Evolutionary conservation across 2,797 vertebrate genomes (phyloP), one percentile per base, ranked within the genome.

Genomic region (Acipenser transmontanus): DNA sequence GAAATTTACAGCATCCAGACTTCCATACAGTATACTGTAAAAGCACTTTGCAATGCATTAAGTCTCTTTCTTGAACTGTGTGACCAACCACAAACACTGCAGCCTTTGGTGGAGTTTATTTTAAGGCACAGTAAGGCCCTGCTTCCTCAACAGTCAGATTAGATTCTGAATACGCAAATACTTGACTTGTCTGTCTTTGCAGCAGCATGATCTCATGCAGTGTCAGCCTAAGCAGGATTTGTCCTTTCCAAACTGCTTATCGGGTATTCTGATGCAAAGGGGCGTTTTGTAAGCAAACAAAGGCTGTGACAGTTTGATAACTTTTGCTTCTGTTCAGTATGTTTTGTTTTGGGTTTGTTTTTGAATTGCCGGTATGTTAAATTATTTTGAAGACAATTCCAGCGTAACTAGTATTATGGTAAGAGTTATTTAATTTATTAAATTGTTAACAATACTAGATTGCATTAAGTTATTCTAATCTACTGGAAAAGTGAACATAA

Each of bases 191-290:
- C 81, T 69, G 48, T 77, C 82, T 71, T 47, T 68, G 59, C 72
- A 71, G 71, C 71, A 70, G 17, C 47, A 48, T 87, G 88, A 89
- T 84, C 86, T 89, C 81, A 83, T 77, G 71, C 77, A 75, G 81
- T 63, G 76, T 81, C 72, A 74, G 73, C 75, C 84, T 89, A 87
- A 89, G 86, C 80, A 77, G 87, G 85, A 87, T 88, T 89, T 88
- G 84, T 65, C 66, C 78, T 76, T 74, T 81, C 83, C 78, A 84
- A 81, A 82, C 80, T 72, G 76, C 87, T 88, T 85, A 88, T 85
- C 84, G 72, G 77, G 67, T 66, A 69, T 59, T 78, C 81, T 78
- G 72, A 81, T 85, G 82, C 81, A 72, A 63, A 65, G 63, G 34
- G 48, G 50, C 54, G 10, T 69, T 56, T 4, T 65, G 51, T 70